Evolutionary conservation across 2,113 vertebrate species (phyloP).

Genomic region (Ptilorrhoa leucosticta): DNA sequence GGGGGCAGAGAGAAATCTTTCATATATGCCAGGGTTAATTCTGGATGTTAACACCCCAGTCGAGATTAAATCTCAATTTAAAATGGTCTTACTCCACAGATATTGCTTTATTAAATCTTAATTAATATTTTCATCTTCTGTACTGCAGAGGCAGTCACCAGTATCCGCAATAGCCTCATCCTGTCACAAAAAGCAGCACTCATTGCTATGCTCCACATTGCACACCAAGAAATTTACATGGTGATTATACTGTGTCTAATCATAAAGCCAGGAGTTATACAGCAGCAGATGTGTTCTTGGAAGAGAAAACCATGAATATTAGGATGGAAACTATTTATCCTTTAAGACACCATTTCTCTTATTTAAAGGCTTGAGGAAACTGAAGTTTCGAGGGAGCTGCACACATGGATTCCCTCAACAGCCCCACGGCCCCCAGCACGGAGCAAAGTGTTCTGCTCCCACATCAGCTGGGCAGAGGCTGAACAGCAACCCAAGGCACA

Average conservation of each 20-base stretch:
- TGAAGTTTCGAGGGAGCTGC: not conserved
- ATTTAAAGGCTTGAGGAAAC: not conserved
- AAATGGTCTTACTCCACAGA: not conserved
- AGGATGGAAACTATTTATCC: not conserved
- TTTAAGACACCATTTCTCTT: not conserved
- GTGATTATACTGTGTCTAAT: not conserved
- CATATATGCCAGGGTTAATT: not conserved
- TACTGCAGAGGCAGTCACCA: not conserved
- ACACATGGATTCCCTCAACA: not conserved
- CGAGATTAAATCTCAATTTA: not conserved
- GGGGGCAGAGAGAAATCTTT: not conserved
- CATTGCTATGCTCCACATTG: not conserved
- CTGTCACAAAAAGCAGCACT: not conserved
- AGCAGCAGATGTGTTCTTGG: not conserved
- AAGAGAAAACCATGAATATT: not conserved
- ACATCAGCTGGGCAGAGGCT: not conserved
- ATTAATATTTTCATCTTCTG: not conserved
- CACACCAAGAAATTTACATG: not conserved
- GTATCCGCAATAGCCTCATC: not conserved
- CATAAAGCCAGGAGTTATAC: not conserved
- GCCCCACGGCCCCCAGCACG: fast-evolving
- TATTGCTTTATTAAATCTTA: not conserved
- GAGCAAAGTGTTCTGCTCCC: not conserved
- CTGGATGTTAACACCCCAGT: not conserved
- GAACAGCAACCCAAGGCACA: not conserved